Conservation (phyloP, 2,888 invertebrate genomes). For the Pimpla rufipes region DNA sequence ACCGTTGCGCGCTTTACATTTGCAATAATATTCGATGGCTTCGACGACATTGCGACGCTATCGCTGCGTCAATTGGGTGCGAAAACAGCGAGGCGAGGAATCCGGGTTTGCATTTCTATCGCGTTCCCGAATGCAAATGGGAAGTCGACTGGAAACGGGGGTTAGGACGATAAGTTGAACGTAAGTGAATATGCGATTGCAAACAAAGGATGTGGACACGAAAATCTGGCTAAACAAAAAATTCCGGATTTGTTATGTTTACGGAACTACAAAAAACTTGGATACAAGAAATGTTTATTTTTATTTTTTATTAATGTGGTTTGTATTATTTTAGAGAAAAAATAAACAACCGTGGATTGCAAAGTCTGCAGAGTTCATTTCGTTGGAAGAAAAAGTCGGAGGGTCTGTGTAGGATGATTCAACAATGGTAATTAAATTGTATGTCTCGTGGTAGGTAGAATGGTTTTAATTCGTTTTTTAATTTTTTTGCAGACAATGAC, state of each 20-base stretch:
- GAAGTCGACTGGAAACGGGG: conserved; percentile 44
- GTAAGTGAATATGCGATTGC: conserved; percentile 25
- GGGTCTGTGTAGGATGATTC: conserved; percentile 36
- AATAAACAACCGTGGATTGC: conserved; percentile 75
- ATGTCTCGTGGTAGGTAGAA: no score
- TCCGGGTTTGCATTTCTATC: conserved; percentile 46
- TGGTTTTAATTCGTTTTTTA: no score
- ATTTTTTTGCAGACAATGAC: no score
- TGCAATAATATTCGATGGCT: conserved; percentile 12
- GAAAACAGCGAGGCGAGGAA: conserved; percentile 37
- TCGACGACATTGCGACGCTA: neutral
- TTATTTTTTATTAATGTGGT: no score
- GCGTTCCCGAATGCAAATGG: conserved; percentile 31
- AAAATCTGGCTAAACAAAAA: no score
- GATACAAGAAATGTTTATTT: no score
- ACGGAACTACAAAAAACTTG: no score
- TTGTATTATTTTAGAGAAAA: conserved; percentile 20
- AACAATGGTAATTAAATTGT: no score
- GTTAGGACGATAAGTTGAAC: conserved; percentile 27
- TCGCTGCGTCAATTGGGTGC: conserved; percentile 43
- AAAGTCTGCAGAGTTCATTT: conserved; percentile 66
- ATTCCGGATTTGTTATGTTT: no score
- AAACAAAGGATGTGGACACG: neutral
- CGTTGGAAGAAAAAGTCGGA: conserved; percentile 59
- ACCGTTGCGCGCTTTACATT: neutral